Conservation (phyloP, 2,797 vertebrate genomes). For the Esox lucius region DNA sequence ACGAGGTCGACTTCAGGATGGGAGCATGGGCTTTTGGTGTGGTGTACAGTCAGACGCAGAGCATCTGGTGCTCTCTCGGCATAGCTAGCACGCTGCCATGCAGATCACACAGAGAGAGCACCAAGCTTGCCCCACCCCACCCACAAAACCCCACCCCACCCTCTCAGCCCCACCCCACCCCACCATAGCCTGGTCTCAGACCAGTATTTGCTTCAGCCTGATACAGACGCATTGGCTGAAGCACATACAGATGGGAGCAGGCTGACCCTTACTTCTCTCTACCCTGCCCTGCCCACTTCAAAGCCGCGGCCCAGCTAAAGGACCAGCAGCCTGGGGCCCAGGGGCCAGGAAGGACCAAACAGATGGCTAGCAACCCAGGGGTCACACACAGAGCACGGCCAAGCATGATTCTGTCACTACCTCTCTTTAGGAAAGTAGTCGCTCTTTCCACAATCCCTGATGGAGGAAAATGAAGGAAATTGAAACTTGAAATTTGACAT, state of each 20-base stretch:
- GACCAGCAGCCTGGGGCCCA: constrained; percentile 23
- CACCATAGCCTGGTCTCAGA: not conserved
- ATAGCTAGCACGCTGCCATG: constrained; percentile 1
- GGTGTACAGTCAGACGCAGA: not conserved
- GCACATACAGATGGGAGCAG: not conserved
- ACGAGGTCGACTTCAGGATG: not conserved
- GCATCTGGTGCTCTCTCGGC: not conserved
- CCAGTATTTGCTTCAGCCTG: not conserved
- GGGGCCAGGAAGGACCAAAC: constrained; percentile 14
- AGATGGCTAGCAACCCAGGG: constrained; percentile 46
- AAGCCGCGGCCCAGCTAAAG: constrained; percentile 51
- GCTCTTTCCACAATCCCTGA: constrained; percentile 90
- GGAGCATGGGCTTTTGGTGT: not conserved
- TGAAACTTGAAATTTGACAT: constrained; percentile 65
- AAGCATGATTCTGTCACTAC: constrained; percentile 81
- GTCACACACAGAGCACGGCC: constrained; percentile 73
- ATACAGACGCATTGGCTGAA: not conserved
- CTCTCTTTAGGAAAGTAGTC: constrained; percentile 89
- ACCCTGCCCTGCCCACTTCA: constrained; percentile 28
- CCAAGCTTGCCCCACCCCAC: constrained; percentile 25
- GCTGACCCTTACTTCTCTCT: not conserved
- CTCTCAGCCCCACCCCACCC: too few species aligned
- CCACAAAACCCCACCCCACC: not conserved
- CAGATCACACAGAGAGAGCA: constrained; percentile 45
- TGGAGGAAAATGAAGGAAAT: constrained; percentile 73